Evolutionary conservation across 2,113 vertebrate genomes (phyloP).

Genomic region (Nematolebias whitei): DNA sequence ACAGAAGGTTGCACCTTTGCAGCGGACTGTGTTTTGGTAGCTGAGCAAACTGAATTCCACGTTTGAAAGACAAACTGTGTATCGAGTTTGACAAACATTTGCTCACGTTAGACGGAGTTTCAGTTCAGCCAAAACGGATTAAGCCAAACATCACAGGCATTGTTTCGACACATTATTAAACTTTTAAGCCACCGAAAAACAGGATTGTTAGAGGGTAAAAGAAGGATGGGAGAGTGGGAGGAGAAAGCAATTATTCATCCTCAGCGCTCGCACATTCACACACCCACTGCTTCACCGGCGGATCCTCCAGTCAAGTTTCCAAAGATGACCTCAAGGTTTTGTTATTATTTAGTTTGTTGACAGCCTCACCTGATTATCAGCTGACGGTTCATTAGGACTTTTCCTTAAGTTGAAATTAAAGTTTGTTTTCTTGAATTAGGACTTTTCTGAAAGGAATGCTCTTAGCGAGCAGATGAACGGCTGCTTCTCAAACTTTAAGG

Average conservation of each 20-base stretch:
- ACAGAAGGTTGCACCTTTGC: too few relatives aligned
- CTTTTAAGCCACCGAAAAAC: constrained; percentile 81
- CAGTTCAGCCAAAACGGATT: constrained; percentile 67
- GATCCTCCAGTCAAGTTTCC: constrained; percentile 43
- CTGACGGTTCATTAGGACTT: constrained; percentile 60
- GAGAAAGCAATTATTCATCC: constrained; percentile 76
- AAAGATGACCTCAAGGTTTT: constrained; percentile 44
- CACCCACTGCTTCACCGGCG: constrained; percentile 37
- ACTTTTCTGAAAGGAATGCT: constrained; percentile 72
- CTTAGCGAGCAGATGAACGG: constrained; percentile 78
- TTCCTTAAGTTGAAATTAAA: constrained; percentile 73
- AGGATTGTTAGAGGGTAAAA: constrained; percentile 68
- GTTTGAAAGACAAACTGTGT: constrained; percentile 7
- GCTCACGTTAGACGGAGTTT: constrained; percentile 60
- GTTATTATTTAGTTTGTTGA: constrained; percentile 8
- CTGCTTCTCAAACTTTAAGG: constrained; percentile 73
- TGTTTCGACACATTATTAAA: constrained; percentile 79
- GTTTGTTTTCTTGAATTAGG: constrained; percentile 78
- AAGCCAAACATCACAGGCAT: constrained; percentile 67
- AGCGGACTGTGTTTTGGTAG: background rate
- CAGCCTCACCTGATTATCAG: constrained; percentile 41
- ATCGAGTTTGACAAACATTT: constrained; percentile 44
- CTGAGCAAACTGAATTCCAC: constrained; percentile 1
- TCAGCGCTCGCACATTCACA: constrained; percentile 28
- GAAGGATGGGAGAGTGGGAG: constrained; percentile 34